These are phyloP conservation scores for Pocillopora damicornis DNA, from an alignment of 64 coral and sea anemone genomes.

Conservation along the genomic window DNA sequence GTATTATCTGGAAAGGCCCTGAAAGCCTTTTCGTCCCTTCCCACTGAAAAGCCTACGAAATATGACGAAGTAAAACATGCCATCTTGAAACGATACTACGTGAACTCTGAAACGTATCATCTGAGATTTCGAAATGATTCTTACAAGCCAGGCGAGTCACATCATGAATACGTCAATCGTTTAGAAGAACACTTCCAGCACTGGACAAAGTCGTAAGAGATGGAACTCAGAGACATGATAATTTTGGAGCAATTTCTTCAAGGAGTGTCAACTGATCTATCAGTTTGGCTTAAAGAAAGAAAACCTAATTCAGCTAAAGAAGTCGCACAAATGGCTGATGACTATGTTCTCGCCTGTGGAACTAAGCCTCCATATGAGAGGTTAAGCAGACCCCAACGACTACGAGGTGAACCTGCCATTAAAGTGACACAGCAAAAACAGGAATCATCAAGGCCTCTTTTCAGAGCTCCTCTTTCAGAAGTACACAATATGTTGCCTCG, in stretches of 20 bases:
- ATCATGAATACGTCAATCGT: no score
- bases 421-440: background rate
- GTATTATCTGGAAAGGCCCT: background rate
- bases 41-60: background rate
- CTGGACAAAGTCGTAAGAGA: no score
- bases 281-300: background rate
- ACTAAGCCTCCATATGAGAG: background rate
- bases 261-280: background rate
- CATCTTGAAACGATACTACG: background rate
- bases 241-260: background rate
- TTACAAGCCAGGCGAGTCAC: background rate
- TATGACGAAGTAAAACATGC: conserved; percentile 1
- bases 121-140: background rate
- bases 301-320: background rate
- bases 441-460: background rate
- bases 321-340: background rate
- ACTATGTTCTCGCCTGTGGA: background rate
- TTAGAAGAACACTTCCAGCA: no score
- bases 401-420: background rate
- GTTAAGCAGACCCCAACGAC: background rate
- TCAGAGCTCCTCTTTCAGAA: background rate
- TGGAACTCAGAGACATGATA: no score
- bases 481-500: background rate
- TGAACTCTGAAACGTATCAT: background rate
- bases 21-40: background rate